Evolutionary conservation across 1,140 invertebrate genomes (phyloP).

Genomic region (Ceratosolen fusciceps): DNA sequence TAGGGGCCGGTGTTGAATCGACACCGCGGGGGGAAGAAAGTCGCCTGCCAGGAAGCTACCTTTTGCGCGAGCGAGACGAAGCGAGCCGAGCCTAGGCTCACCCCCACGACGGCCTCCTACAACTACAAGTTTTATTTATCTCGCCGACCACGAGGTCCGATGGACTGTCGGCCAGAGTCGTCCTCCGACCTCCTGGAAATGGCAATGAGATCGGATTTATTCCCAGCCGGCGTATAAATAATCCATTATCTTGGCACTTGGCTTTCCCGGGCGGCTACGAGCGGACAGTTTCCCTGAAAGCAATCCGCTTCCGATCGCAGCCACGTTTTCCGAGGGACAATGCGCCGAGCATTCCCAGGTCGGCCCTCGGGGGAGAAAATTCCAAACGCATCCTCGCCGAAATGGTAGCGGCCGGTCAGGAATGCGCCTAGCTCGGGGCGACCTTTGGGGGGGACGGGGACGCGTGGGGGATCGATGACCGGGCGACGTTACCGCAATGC

Average conservation of each 20-base stretch:
- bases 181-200: no score
- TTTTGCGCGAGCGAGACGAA: neutral
- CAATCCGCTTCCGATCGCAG: neutral
- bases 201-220: no score
- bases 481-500: neutral
- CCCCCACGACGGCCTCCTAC: no score
- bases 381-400: neutral
- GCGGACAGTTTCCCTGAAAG: neutral
- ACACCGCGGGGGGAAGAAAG: neutral
- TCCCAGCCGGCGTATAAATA: no score
- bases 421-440: neutral
- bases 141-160: no score
- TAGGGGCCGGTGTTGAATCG: neutral
- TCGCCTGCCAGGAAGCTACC: neutral
- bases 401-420: neutral
- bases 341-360: neutral
- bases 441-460: neutral
- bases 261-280: neutral
- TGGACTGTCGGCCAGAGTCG: no score
- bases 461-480: neutral
- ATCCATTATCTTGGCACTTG: no score
- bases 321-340: neutral
- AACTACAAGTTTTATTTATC: no score
- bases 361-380: neutral
- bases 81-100: neutral